phyloP scores from a whole-genome alignment of 1,140 invertebrate genomes.

The Cydia pomonella region DNA sequence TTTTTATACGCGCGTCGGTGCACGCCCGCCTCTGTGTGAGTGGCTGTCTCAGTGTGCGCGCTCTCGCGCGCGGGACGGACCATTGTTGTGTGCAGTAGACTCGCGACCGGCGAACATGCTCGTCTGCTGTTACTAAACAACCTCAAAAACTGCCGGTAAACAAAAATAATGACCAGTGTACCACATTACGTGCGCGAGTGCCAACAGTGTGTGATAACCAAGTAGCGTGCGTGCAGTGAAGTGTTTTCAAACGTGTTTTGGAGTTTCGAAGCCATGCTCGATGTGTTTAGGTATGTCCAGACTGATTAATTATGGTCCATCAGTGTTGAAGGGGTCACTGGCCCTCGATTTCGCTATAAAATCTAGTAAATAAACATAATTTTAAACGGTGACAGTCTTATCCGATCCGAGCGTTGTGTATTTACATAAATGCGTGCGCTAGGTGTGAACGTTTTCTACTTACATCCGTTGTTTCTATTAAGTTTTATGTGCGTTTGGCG shows the following conservation, averaged over 20 bases:
- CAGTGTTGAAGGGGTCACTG: slow-evolving; percentile 65
- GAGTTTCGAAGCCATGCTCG: slow-evolving; percentile 67
- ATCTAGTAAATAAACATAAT: slow-evolving; percentile 40
- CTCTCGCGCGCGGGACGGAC: slow-evolving; percentile 64
- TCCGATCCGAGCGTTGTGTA: slow-evolving; percentile 35
- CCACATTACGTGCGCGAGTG: slow-evolving; percentile 71
- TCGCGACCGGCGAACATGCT: slow-evolving; percentile 54
- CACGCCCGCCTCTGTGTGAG: slow-evolving; percentile 57
- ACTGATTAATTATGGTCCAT: slow-evolving; percentile 73
- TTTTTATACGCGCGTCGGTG: slow-evolving; percentile 75
- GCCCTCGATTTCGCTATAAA: slow-evolving; percentile 56
- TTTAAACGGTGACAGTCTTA: slow-evolving; percentile 49
- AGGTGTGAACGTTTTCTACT: slow-evolving; percentile 38
- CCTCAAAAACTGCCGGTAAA: slow-evolving; percentile 67
- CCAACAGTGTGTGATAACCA: slow-evolving; percentile 75
- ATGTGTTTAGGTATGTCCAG: slow-evolving; percentile 76
- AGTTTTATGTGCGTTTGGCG: slow-evolving; percentile 63
- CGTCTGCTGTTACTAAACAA: background rate
- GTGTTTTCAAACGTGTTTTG: slow-evolving; percentile 66
- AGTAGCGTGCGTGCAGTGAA: slow-evolving; percentile 74
- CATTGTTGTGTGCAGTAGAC: slow-evolving; percentile 76
- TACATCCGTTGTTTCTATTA: slow-evolving; percentile 40
- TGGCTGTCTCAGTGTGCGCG: slow-evolving; percentile 57
- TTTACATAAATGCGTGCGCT: slow-evolving; percentile 42
- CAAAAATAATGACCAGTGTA: slow-evolving; percentile 74